Percentiles rank a stretch among this genome's conserved stretches.
phyloP scores from a whole-genome alignment of 2,888 invertebrate species.

The Adela reaumurella region DNA sequence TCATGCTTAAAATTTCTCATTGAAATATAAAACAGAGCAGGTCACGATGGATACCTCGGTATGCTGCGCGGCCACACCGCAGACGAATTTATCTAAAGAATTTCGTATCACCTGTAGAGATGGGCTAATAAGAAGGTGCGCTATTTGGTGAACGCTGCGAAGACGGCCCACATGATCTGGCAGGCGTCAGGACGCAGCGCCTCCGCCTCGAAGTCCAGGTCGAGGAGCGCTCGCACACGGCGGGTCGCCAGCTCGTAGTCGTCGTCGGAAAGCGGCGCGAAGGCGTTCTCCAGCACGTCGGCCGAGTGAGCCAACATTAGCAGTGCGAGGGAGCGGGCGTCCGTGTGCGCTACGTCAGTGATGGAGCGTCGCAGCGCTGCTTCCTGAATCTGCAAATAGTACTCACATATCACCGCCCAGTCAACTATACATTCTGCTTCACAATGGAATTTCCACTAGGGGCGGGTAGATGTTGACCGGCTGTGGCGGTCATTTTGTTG shows the following conservation, averaged over 20 bases:
- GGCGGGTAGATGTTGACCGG: too few relatives aligned
- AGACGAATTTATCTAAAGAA: too few relatives aligned
- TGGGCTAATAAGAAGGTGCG: conserved; percentile 19
- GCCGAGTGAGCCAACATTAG: conserved; percentile 96
- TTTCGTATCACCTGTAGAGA: too few relatives aligned
- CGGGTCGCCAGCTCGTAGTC: conserved; percentile 98
- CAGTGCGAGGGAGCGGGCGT: conserved; percentile 88
- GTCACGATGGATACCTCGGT: too few relatives aligned
- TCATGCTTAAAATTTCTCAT: background rate
- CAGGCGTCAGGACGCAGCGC: conserved; percentile 86
- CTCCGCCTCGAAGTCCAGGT: conserved; percentile 96
- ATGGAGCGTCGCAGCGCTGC: conserved; percentile 94
- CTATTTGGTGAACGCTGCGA: conserved; percentile 97
- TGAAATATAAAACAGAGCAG: background rate
- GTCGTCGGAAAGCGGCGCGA: conserved; percentile 94
- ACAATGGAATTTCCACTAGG: too few relatives aligned
- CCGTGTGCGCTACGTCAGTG: conserved; percentile 96
- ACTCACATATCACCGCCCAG: too few relatives aligned
- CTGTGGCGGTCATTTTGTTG: too few relatives aligned
- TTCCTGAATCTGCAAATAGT: conserved; percentile 98
- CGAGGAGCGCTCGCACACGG: conserved; percentile 91
- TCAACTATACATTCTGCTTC: too few relatives aligned
- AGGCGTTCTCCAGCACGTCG: conserved; percentile 98
- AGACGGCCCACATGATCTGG: conserved; percentile 98
- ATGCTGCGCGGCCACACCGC: too few relatives aligned